A percentile compares a stretch with the other conserved stretches of the same genome.
Conservation (phyloP, 2,113 vertebrate genomes). For the Terrapene triunguis region DNA sequence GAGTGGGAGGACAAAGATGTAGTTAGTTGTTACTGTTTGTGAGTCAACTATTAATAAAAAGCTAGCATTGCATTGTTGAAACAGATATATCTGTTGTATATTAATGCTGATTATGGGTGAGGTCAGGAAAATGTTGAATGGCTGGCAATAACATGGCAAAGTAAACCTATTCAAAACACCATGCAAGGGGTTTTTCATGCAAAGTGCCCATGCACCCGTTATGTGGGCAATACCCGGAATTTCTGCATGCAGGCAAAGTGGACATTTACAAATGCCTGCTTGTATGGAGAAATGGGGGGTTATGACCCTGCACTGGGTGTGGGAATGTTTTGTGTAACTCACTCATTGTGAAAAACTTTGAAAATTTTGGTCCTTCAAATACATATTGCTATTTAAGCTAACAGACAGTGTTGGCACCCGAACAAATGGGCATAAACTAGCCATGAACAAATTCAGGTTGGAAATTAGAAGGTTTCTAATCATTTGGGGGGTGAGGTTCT, state of each 20-base stretch:
- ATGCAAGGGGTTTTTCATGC: neutral
- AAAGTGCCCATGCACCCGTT: neutral
- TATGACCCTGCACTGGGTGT: neutral
- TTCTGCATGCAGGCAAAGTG: neutral
- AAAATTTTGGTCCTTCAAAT: neutral
- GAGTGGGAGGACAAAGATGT: neutral
- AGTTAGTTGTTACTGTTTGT: neutral
- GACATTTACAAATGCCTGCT: neutral
- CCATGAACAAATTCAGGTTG: neutral
- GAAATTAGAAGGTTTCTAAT: neutral
- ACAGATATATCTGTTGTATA: neutral
- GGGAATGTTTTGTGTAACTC: neutral
- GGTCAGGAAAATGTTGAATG: rapidly evolving
- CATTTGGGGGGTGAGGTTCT: neutral
- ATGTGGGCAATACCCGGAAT: rapidly evolving
- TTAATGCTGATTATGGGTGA: rapidly evolving
- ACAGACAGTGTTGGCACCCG: neutral
- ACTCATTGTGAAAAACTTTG: neutral
- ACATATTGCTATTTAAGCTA: neutral
- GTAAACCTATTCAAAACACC: neutral
- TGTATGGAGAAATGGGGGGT: rapidly evolving
- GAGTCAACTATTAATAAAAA: neutral
- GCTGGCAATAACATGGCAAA: rapidly evolving
- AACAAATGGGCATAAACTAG: neutral
- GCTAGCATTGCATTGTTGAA: rapidly evolving